Conservation (phyloP, 2,888 invertebrate species). For the Ophonus ardosiacus region DNA sequence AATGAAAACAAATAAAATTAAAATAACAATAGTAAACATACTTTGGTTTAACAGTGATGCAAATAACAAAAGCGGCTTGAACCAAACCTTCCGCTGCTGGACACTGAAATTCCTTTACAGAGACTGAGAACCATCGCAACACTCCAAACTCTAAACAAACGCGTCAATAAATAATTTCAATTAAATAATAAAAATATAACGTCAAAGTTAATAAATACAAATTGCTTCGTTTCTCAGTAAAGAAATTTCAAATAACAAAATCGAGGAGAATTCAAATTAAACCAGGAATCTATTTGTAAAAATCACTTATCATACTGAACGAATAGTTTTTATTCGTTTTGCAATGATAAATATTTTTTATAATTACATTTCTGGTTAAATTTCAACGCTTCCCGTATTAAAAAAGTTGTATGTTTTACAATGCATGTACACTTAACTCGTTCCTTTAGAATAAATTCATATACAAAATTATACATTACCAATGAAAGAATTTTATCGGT, state of each 20-base stretch:
- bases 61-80: constrained; percentile 42
- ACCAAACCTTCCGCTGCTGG: constrained; percentile 61
- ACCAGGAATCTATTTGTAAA: background rate
- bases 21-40: constrained; percentile 51
- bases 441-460: constrained; percentile 44
- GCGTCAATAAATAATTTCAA: constrained; percentile 41
- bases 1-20: constrained; percentile 35
- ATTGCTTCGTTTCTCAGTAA: constrained; percentile 51
- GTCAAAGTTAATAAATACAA: constrained; percentile 40
- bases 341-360: background rate
- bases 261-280: background rate
- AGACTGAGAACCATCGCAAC: constrained; percentile 44
- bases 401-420: constrained; percentile 57
- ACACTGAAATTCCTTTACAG: constrained; percentile 60
- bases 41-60: constrained; percentile 60
- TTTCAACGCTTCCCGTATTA: background rate
- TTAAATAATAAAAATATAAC: constrained; percentile 44
- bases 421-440: constrained; percentile 60
- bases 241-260: constrained; percentile 61
- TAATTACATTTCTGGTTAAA: background rate
- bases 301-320: background rate
- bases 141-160: constrained; percentile 28
- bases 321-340: background rate
- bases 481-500: constrained; percentile 53
- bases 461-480: constrained; percentile 62